A percentile compares a stretch with the other conserved stretches of the same genome.
Evolutionary conservation across 2,797 vertebrate genomes (phyloP).

Genomic region (Champsocephalus gunnari): DNA sequence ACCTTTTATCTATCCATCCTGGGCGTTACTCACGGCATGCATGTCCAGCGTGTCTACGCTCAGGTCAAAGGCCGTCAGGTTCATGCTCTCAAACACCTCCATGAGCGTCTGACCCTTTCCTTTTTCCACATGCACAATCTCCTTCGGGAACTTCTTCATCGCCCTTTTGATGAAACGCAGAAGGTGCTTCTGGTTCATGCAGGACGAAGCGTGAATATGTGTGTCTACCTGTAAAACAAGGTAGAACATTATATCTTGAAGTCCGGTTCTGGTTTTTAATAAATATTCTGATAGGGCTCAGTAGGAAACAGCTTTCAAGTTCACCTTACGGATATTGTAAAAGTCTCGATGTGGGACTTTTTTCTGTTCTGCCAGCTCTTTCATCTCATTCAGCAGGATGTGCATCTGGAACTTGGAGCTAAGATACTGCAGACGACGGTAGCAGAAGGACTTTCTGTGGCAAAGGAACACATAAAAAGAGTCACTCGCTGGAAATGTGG

Average conservation of each 20-base stretch:
- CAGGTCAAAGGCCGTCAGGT: slow-evolving; percentile 95
- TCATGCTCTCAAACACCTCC: slow-evolving; percentile 96
- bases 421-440: slow-evolving; percentile 95
- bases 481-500: slow-evolving; percentile 79
- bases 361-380: slow-evolving; percentile 96
- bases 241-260: not conserved
- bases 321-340: slow-evolving; percentile 98
- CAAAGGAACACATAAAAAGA: slow-evolving; percentile 1
- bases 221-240: slow-evolving; percentile 90
- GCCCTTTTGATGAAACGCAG: slow-evolving; percentile 96
- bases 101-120: slow-evolving; percentile 94
- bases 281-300: slow-evolving; percentile 15
- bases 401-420: slow-evolving; percentile 99
- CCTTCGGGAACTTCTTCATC: slow-evolving; percentile 94
- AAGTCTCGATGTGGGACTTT: slow-evolving; percentile 97
- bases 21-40: slow-evolving; percentile 88
- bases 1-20: not conserved
- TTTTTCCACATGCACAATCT: slow-evolving; percentile 93
- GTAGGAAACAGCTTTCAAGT: slow-evolving; percentile 42
- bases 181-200: slow-evolving; percentile 99
- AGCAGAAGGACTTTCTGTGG: slow-evolving; percentile 97
- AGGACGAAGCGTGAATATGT: slow-evolving; percentile 96
- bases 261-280: not conserved
- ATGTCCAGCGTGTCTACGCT: slow-evolving; percentile 97
- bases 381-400: slow-evolving; percentile 96